These are phyloP conservation scores for Diplodus sargus DNA, from an alignment of 2,797 vertebrate species.

Conservation along the genomic window DNA sequence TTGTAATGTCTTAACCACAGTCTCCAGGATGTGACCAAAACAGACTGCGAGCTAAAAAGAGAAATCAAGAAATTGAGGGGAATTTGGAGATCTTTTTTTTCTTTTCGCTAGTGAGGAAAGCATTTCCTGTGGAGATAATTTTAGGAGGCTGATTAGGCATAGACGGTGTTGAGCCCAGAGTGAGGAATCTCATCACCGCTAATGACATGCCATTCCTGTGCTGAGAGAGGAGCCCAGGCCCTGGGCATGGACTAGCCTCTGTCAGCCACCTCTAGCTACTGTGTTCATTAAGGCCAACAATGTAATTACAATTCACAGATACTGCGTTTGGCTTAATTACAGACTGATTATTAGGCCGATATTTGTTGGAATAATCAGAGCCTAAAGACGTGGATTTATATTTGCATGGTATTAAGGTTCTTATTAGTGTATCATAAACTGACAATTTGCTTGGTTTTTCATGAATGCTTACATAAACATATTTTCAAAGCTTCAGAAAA, in stretches of 20 bases:
- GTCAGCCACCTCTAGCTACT: slow-evolving; percentile 78
- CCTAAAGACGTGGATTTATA: slow-evolving; percentile 71
- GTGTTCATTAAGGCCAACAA: slow-evolving; percentile 84
- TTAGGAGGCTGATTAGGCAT: slow-evolving; percentile 81
- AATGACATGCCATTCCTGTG: slow-evolving; percentile 84
- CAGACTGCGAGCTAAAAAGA: slow-evolving; percentile 24
- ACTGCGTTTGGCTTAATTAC: slow-evolving; percentile 80
- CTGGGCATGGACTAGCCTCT: slow-evolving; percentile 77
- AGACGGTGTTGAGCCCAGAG: slow-evolving; percentile 79
- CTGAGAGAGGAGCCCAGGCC: slow-evolving; percentile 74
- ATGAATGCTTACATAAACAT: slow-evolving; percentile 21
- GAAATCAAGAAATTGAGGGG: slow-evolving; percentile 51
- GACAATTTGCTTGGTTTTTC: slow-evolving; percentile 47
- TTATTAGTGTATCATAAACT: slow-evolving; percentile 59
- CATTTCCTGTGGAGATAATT: slow-evolving; percentile 83
- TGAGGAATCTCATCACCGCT: slow-evolving; percentile 83
- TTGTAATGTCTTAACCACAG: slow-evolving; percentile 64
- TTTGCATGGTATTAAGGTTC: slow-evolving; percentile 62
- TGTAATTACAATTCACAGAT: slow-evolving; percentile 82
- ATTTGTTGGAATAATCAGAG: slow-evolving; percentile 78
- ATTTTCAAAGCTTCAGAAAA: slow-evolving; percentile 34
- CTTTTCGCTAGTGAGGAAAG: slow-evolving; percentile 66
- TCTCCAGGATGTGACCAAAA: slow-evolving; percentile 42
- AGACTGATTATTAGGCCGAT: slow-evolving; percentile 80
- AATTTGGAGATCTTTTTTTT: slow-evolving; percentile 64